Percentiles rank a stretch among this genome's conserved stretches.
Evolutionary conservation across 2,888 invertebrate species (phyloP).

Genomic region (Chelonus formosanus): DNA sequence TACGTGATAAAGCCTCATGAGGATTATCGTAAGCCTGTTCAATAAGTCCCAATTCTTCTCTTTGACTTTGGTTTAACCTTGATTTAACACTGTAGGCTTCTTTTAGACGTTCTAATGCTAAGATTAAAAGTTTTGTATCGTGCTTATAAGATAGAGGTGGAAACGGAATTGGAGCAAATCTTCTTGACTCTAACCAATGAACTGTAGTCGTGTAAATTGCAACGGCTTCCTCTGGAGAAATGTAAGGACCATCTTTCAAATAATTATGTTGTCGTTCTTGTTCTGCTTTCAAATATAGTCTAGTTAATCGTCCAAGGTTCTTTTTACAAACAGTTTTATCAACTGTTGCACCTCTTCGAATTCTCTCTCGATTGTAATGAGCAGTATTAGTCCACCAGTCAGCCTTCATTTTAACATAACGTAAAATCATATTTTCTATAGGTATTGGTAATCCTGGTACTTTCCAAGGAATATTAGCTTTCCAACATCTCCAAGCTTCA

Average conservation of each 20-base stretch:
- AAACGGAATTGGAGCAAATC: conserved; percentile 99
- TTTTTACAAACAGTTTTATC: conserved; percentile 99
- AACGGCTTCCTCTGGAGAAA: conserved; percentile 99
- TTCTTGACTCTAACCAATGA: conserved; percentile 97
- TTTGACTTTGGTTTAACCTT: conserved; percentile 96
- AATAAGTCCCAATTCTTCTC: conserved; percentile 97
- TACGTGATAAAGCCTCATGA: conserved; percentile 97
- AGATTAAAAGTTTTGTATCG: conserved; percentile 96
- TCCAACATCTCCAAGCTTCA: conserved; percentile 99
- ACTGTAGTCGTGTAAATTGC: conserved; percentile 99
- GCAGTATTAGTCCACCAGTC: conserved; percentile 99
- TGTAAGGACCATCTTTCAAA: conserved; percentile 99
- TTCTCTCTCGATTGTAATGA: conserved; percentile 98
- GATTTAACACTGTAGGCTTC: conserved; percentile 99
- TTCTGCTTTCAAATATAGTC: conserved; percentile 96
- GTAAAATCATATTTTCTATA: conserved; percentile 99
- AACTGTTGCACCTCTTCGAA: conserved; percentile 98
- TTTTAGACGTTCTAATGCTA: conserved; percentile 94
- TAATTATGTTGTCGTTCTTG: conserved; percentile 99
- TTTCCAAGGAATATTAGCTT: conserved; percentile 99
- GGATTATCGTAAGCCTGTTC: conserved; percentile 99
- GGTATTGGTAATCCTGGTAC: conserved; percentile 98
- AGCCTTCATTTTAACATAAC: conserved; percentile 99
- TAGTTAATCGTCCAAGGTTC: conserved; percentile 96
- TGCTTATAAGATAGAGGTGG: conserved; percentile 99